A percentile compares a stretch with the other conserved stretches of the same genome.
phyloP scores from a whole-genome alignment of 2,113 vertebrate species.

The Fregata magnificens region DNA sequence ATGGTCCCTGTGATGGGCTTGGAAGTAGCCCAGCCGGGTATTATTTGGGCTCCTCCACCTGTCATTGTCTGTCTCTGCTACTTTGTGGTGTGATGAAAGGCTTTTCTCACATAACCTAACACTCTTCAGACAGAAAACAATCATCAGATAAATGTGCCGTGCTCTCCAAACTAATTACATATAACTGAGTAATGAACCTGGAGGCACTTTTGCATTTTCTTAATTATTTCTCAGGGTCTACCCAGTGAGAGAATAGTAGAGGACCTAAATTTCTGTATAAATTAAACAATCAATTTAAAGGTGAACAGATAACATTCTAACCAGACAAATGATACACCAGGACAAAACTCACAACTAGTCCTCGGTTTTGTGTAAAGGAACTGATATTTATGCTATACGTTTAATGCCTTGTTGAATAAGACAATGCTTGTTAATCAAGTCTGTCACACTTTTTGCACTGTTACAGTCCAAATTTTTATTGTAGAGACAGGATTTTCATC shows the following conservation, averaged over 20 bases:
- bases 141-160: background rate
- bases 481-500: background rate
- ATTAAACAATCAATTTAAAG: background rate
- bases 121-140: background rate
- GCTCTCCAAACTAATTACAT: background rate
- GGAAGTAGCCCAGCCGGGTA: background rate
- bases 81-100: background rate
- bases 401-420: background rate
- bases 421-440: background rate
- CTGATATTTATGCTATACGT: background rate
- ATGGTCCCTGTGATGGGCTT: background rate
- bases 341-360: background rate
- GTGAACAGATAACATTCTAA: background rate
- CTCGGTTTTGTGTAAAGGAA: background rate
- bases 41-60: background rate
- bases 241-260: background rate
- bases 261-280: background rate
- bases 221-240: background rate
- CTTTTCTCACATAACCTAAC: background rate
- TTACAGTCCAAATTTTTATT: background rate
- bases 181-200: background rate
- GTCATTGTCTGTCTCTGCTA: background rate
- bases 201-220: background rate
- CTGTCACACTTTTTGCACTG: background rate
- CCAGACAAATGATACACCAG: background rate